Evolutionary conservation across 2,797 vertebrate species (phyloP).

Genomic region (Microhierax caerulescens): DNA sequence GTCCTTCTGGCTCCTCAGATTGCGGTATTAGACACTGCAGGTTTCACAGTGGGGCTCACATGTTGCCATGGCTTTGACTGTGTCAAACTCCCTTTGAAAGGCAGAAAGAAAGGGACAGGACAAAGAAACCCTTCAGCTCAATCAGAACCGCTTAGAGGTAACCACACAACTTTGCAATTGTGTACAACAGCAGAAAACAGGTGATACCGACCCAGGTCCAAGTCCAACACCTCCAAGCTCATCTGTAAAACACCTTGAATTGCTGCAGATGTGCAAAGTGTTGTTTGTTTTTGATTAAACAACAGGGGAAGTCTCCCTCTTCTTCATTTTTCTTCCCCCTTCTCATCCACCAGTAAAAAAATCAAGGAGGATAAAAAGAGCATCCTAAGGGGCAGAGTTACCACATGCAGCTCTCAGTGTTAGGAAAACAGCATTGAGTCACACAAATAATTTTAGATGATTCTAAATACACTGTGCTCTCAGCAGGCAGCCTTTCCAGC

Average conservation of each 20-base stretch:
- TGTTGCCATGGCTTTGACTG: neutral
- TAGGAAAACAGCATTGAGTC: slow-evolving; percentile 52
- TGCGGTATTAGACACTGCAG: neutral
- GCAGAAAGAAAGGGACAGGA: neutral
- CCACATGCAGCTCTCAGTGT: slow-evolving; percentile 28
- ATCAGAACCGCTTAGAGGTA: neutral
- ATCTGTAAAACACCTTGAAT: neutral
- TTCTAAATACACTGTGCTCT: slow-evolving; percentile 38
- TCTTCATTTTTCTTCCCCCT: neutral
- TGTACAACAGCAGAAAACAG: neutral
- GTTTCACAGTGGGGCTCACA: neutral
- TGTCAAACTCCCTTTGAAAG: neutral
- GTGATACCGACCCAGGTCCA: neutral
- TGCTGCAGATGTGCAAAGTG: neutral
- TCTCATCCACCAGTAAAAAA: neutral
- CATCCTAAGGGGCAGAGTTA: slow-evolving; percentile 39
- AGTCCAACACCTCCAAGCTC: neutral
- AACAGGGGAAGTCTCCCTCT: neutral
- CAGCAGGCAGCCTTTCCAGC: slow-evolving; percentile 38
- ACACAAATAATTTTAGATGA: slow-evolving; percentile 55
- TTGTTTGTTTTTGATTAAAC: neutral
- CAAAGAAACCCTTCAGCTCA: neutral
- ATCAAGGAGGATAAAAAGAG: slow-evolving; percentile 29
- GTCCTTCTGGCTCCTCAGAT: neutral
- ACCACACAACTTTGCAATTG: neutral